phyloP scores from a whole-genome alignment of 2,113 vertebrate genomes.

The Taurulus bubalis region DNA sequence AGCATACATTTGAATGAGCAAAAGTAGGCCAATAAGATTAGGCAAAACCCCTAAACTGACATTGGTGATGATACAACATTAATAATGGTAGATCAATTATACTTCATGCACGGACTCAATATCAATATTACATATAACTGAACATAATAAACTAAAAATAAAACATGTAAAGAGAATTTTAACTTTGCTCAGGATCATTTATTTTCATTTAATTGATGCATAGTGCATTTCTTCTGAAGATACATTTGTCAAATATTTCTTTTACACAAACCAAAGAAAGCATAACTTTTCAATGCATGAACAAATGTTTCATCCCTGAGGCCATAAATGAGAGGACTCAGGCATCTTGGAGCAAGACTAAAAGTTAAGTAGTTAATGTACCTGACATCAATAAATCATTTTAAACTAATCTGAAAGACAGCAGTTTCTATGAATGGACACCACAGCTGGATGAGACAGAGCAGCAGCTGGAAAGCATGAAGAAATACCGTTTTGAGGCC shows the following conservation, averaged over 20 bases:
- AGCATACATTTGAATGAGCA: no score
- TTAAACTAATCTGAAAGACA: not conserved
- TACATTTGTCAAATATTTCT: not conserved
- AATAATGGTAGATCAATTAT: no score
- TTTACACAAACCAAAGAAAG: not conserved
- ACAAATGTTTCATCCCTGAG: conserved; percentile 54
- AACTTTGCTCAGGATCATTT: no score
- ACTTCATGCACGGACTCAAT: no score
- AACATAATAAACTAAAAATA: not conserved
- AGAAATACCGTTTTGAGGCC: conserved; percentile 71
- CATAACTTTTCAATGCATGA: conserved; percentile 20
- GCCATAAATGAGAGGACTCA: conserved; percentile 73
- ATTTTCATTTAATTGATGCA: not conserved
- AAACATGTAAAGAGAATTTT: no score
- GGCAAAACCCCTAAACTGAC: no score
- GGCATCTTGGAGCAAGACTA: conserved; percentile 42
- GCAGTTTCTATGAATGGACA: conserved; percentile 57
- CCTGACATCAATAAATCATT: conserved; percentile 19
- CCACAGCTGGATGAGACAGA: conserved; percentile 66
- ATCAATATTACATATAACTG: no score
- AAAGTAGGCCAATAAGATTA: no score
- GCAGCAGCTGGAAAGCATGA: conserved; percentile 74
- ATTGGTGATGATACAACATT: no score
- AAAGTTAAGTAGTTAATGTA: conserved; percentile 60
- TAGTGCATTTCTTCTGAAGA: not conserved